A percentile compares a stretch with the other conserved stretches of the same genome.
These are phyloP conservation scores for Oriolus oriolus DNA, from an alignment of 2,113 vertebrate genomes.

Conservation along the genomic window DNA sequence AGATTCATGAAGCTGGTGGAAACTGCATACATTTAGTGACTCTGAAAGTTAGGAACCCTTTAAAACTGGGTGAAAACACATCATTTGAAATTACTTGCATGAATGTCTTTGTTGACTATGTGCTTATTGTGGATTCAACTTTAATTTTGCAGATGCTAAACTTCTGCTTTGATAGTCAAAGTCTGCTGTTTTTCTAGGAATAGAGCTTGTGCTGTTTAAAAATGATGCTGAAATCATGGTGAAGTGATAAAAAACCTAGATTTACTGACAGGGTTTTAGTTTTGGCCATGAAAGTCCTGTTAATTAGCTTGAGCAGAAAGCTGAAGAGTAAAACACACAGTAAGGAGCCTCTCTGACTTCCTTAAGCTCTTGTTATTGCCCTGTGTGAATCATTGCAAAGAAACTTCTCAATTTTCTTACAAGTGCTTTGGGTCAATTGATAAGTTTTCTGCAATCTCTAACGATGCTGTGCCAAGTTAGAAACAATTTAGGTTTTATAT, in stretches of 20 bases:
- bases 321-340: background rate
- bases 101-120: background rate
- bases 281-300: background rate
- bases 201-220: background rate
- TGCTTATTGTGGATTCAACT: background rate
- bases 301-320: background rate
- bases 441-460: background rate
- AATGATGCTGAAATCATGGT: background rate
- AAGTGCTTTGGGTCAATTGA: background rate
- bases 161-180: background rate
- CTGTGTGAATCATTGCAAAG: background rate
- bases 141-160: background rate
- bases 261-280: background rate
- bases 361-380: background rate
- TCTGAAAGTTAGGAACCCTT: background rate
- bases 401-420: background rate
- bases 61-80: background rate
- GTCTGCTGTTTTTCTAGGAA: background rate
- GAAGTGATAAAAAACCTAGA: background rate
- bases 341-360: background rate
- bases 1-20: background rate
- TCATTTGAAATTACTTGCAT: background rate
- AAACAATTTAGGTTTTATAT: background rate
- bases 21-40: background rate
- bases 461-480: background rate